Evolutionary conservation across 2,888 invertebrate species (phyloP).

Genomic region (Diarsia mendica): DNA sequence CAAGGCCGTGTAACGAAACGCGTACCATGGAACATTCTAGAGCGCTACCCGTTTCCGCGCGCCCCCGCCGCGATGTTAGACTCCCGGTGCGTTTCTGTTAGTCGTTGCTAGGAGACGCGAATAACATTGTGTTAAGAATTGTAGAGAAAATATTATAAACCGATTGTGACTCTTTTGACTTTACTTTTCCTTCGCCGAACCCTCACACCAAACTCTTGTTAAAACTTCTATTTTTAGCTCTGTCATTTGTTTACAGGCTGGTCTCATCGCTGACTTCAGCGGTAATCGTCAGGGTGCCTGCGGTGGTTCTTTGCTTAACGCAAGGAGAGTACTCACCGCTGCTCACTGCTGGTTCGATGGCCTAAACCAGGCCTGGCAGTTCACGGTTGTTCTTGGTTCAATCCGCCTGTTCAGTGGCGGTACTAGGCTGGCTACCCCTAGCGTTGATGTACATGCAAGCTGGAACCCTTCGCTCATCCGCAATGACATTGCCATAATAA

Average conservation of each 20-base stretch:
- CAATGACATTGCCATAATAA: conserved; percentile 78
- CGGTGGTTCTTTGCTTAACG: conserved; percentile 75
- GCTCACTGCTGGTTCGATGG: conserved; percentile 43
- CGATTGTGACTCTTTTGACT: too few species aligned
- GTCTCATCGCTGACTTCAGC: conserved; percentile 52
- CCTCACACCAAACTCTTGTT: too few species aligned
- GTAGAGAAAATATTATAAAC: too few species aligned
- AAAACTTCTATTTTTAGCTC: background rate
- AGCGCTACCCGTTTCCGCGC: too few species aligned
- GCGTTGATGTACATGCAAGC: conserved; percentile 70
- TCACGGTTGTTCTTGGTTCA: conserved; percentile 43
- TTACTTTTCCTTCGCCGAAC: too few species aligned
- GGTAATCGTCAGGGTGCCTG: conserved; percentile 61
- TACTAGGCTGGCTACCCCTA: conserved; percentile 57
- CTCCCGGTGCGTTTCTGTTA: too few species aligned
- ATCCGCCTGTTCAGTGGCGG: conserved; percentile 31
- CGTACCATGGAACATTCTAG: too few species aligned
- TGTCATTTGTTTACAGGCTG: conserved; percentile 57
- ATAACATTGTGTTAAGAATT: too few species aligned
- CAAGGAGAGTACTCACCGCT: conserved; percentile 72
- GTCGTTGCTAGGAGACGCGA: too few species aligned
- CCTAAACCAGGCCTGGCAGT: conserved; percentile 23
- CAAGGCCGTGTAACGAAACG: too few species aligned
- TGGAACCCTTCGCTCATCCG: conserved; percentile 72
- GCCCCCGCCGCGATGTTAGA: too few species aligned